A percentile compares a stretch with the other conserved stretches of the same genome.
These are phyloP conservation scores for Nomada ruficornis DNA, from an alignment of 2,888 invertebrate species.

Conservation along the genomic window DNA sequence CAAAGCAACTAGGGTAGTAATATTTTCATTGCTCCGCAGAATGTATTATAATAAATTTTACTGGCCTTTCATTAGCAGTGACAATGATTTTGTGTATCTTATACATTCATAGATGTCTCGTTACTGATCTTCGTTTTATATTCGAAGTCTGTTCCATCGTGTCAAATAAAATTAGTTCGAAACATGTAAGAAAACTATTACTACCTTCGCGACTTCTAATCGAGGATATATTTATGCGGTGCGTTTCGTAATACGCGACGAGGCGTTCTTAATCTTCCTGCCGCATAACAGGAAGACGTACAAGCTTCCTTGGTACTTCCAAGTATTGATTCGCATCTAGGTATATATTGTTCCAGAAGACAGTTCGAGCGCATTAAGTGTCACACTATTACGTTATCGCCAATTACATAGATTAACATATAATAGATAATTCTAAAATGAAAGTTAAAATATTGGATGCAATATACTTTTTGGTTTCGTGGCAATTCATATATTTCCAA, in stretches of 20 bases:
- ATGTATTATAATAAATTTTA: too few species aligned
- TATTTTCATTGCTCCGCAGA: too few species aligned
- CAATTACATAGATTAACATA: slow-evolving; percentile 5
- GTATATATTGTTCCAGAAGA: slow-evolving; percentile 33
- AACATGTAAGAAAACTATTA: too few species aligned
- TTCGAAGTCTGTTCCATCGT: too few species aligned
- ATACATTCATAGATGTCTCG: too few species aligned
- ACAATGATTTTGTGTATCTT: too few species aligned
- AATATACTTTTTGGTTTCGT: too few species aligned
- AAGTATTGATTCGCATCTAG: slow-evolving; percentile 66
- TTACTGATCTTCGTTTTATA: too few species aligned
- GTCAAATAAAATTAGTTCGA: too few species aligned
- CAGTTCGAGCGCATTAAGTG: slow-evolving; percentile 25
- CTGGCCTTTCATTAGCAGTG: too few species aligned
- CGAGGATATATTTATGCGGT: slow-evolving; percentile 27
- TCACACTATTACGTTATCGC: slow-evolving; percentile 45
- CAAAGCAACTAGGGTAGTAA: too few species aligned
- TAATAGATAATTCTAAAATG: slow-evolving; percentile 2
- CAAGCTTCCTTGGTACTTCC: slow-evolving; percentile 61
- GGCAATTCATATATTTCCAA: too few species aligned
- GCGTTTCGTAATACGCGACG: slow-evolving; percentile 51
- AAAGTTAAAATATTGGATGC: background rate
- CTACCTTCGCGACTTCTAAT: slow-evolving; percentile 8
- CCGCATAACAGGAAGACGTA: slow-evolving; percentile 73
- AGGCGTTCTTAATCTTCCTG: slow-evolving; percentile 69